A percentile compares a stretch with the other conserved stretches of the same genome.
Evolutionary conservation across 1,140 invertebrate genomes (phyloP).

Genomic region (Cherax destructor): DNA sequence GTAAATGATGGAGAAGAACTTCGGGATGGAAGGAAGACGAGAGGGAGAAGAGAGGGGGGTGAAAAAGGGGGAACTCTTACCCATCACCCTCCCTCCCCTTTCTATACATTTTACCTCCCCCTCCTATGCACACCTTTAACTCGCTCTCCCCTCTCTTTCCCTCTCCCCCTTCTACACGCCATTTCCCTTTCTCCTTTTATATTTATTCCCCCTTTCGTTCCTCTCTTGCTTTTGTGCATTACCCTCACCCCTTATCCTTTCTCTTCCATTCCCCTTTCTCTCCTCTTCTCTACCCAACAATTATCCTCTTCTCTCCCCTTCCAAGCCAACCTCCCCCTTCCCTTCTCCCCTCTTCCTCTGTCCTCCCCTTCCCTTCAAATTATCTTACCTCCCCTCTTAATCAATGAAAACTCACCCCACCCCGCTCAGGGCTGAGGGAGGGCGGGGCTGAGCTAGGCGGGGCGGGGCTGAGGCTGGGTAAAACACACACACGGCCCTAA

Average conservation of each 20-base stretch:
- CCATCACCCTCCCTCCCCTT: neutral
- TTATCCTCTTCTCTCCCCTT: neutral
- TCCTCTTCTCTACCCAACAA: neutral
- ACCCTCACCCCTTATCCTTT: neutral
- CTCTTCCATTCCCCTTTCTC: neutral
- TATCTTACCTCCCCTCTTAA: neutral
- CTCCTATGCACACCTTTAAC: neutral
- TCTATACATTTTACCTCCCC: neutral
- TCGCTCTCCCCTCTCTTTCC: neutral
- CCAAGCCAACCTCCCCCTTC: neutral
- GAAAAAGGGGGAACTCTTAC: neutral
- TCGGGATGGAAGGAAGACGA: too few relatives aligned
- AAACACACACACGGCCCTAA: conserved; percentile 22
- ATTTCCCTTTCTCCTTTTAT: neutral
- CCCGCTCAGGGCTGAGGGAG: neutral
- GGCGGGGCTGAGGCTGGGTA: conserved; percentile 1
- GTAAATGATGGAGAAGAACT: too few relatives aligned
- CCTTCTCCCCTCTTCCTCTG: too few relatives aligned
- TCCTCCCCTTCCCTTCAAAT: neutral
- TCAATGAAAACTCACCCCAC: conserved; percentile 4
- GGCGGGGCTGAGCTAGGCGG: too few relatives aligned
- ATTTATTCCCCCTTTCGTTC: neutral
- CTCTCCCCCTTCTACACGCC: neutral
- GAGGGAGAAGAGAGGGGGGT: too few relatives aligned
- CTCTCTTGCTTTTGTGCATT: neutral